Conservation (phyloP, 2,888 invertebrate species). For the Apotomis capreana region DNA sequence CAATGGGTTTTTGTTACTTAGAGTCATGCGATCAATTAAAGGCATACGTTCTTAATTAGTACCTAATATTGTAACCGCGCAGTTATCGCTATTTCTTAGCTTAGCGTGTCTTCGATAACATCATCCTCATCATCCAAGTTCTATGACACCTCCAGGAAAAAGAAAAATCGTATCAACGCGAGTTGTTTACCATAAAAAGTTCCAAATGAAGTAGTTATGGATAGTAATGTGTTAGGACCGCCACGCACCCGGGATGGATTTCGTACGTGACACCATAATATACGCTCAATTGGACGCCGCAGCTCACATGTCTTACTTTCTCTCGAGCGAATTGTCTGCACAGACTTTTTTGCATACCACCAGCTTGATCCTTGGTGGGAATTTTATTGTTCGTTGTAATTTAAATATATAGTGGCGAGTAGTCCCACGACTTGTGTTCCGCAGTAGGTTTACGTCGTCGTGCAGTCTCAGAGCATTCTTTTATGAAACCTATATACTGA, state of each 20-base stretch:
- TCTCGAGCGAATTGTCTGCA: constrained; percentile 48
- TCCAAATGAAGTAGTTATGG: constrained; percentile 41
- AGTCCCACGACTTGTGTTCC: no score
- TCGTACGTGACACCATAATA: constrained; percentile 67
- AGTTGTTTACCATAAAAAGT: background rate
- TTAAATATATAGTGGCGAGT: background rate
- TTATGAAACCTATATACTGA: no score
- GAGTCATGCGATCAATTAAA: background rate
- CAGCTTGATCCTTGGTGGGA: constrained; percentile 25
- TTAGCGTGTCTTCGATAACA: background rate
- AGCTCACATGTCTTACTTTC: constrained; percentile 61
- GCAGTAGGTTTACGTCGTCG: no score
- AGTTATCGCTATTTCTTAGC: no score
- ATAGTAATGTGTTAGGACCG: constrained; percentile 9
- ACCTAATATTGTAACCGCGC: no score
- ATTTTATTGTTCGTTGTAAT: constrained; percentile 5
- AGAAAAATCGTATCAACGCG: background rate
- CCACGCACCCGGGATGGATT: constrained; percentile 45
- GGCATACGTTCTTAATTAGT: background rate
- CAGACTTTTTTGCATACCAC: constrained; percentile 19
- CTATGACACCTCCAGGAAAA: background rate
- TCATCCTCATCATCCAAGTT: background rate
- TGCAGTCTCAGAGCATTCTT: background rate
- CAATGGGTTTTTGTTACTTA: no score
- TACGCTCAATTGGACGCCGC: constrained; percentile 56